Base-by-base conservation (phyloP, 2,888 invertebrate species). In the Noctua pronuba region DNA sequence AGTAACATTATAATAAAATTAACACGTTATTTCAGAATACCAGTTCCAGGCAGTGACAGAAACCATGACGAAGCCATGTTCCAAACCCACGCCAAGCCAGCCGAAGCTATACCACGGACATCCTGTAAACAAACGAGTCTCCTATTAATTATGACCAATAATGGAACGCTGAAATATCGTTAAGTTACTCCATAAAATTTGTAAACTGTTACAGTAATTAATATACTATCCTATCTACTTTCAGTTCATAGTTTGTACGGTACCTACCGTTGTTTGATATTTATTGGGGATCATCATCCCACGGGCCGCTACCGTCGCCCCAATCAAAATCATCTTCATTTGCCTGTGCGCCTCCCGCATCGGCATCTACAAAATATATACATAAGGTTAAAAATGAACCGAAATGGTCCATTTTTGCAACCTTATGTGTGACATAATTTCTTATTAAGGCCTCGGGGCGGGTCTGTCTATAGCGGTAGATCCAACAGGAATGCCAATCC, bases 241-340 rank as follows among this genome's bases (percentile, higher is more conserved):
- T 62, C 46, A 68, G 71, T 68, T 28, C 11, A 46, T 44, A 60
- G n/a, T 41, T 4, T 21, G 11, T 55, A 6, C 35, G 8, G n/a
- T 73, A 74, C 64, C 18, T 66, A 74, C 76, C 73, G 18, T n/a
- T 38, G 35, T 24, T 74, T 72, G 21, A 49, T 44, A 46, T 44
- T 75, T 77, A 82, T 77, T 85, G 62, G 11, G 74, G 79, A 75
- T 73, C 66, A 16, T 82, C 88, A 21, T 90, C 90, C 93, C 93
- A 93, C 31, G 84, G 80, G n/a, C 89, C 91, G 35, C 90, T 90
- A 52, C 90, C 92, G 18, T 91, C 88, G 46, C 88, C 92, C 92
- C 92, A 93, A 68, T 92, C 93, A 35, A 58, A 86, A 4, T 78
- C 72, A 7, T 79, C 82, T 18, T 71, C 77, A 8, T 62, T 74